Percentiles rank a stretch among this genome's conserved stretches.
phyloP scores from a whole-genome alignment of 2,797 vertebrate genomes.

The Melanotaenia maccullochi region DNA sequence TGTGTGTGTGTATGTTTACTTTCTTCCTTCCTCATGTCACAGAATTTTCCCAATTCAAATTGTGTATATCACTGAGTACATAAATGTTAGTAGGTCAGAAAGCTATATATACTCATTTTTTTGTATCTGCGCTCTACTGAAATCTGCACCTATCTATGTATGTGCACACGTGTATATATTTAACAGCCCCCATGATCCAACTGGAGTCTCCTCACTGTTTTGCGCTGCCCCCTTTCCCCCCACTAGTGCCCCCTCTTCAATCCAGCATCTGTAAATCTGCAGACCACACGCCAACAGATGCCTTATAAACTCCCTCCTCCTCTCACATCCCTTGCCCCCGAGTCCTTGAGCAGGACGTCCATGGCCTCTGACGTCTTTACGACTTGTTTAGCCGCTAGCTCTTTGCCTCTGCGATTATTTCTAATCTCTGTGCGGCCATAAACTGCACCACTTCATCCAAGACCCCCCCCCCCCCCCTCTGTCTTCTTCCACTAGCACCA shows the following conservation, averaged over 20 bases:
- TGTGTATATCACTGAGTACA: constrained; percentile 40
- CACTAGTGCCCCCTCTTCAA: constrained; percentile 30
- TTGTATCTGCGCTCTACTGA: constrained; percentile 24
- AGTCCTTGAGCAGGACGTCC: constrained; percentile 80
- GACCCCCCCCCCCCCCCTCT: constrained; percentile 23
- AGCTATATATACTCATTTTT: constrained; percentile 24
- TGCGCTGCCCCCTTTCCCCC: constrained; percentile 26
- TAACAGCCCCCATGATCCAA: constrained; percentile 61
- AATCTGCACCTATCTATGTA: constrained; percentile 27
- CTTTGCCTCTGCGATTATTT: constrained; percentile 75
- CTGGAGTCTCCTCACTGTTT: constrained; percentile 51
- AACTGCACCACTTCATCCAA: constrained; percentile 56
- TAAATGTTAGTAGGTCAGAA: constrained; percentile 49
- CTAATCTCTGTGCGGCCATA: constrained; percentile 73
- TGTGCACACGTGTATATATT: constrained; percentile 35
- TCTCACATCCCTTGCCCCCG: constrained; percentile 61
- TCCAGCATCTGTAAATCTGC: constrained; percentile 75
- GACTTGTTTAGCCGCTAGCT: constrained; percentile 75
- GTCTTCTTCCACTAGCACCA: constrained; percentile 19
- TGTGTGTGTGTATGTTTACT: constrained; percentile 1
- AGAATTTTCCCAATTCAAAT: constrained; percentile 41
- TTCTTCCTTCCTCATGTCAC: constrained; percentile 24
- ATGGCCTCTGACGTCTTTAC: constrained; percentile 77
- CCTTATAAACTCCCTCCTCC: constrained; percentile 63
- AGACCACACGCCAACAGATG: constrained; percentile 65